These are phyloP conservation scores for Uria lomvia DNA, from an alignment of 2,113 vertebrate genomes.

Conservation along the genomic window DNA sequence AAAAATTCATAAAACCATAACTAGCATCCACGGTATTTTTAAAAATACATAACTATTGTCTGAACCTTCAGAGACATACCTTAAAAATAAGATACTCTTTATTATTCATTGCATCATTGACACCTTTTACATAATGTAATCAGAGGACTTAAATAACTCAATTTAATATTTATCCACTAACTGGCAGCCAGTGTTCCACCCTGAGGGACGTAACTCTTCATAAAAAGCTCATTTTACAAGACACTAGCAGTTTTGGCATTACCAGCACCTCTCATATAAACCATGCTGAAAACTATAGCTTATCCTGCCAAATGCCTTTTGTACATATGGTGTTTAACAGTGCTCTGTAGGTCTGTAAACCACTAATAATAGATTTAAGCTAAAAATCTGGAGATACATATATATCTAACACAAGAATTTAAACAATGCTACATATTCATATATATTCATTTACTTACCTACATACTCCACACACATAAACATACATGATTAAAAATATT, in stretches of 20 bases:
- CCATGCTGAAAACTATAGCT: not conserved
- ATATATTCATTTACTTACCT: not conserved
- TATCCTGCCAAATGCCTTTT: slow-evolving; percentile 41
- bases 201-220: not conserved
- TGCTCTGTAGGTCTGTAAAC: slow-evolving; percentile 6
- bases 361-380: slow-evolving; percentile 16
- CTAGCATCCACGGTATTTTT: not conserved
- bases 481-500: not conserved
- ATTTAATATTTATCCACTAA: slow-evolving; percentile 21
- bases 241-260: slow-evolving; percentile 42
- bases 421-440: not conserved
- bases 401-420: not conserved
- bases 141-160: slow-evolving; percentile 33
- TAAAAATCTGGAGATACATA: not conserved
- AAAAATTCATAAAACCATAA: not conserved
- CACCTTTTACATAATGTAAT: slow-evolving; percentile 9
- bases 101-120: slow-evolving; percentile 3
- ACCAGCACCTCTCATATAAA: slow-evolving; percentile 35
- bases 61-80: not conserved
- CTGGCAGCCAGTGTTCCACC: slow-evolving; percentile 6
- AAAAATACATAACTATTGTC: not conserved
- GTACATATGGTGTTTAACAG: slow-evolving; percentile 15
- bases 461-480: not conserved
- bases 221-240: slow-evolving; percentile 40
- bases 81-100: not conserved